Evolutionary conservation across 2,888 invertebrate genomes (phyloP), one percentile per base, ranked within the genome.

Genomic region (Epistrophe eligans): DNA sequence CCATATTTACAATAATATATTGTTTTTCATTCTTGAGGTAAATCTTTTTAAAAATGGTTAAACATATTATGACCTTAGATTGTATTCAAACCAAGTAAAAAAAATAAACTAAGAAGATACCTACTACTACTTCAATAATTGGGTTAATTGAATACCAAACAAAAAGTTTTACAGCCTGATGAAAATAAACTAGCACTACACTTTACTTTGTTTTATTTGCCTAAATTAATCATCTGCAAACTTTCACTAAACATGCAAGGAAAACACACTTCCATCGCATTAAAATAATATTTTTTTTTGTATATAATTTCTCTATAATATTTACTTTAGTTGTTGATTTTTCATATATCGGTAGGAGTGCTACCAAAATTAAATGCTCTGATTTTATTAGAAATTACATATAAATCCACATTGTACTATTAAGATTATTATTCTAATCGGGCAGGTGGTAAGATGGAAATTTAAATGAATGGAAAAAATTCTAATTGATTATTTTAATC

Each of bases 401-500:
- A 45, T n/a, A 45, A 24, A 45, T 45, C 45, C 45, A 45, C 45
- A 43, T n/a, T 15, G 43, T 15, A 2, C 15, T 43, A 43, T 43
- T 43, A 43, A 45, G 15, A n/a, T 45, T 45, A 45, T 45, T 45
- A 2, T 45, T 45, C n/a, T n/a, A n/a, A 45, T n/a, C n/a, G 8
- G 45, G 15, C 45, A 45, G 45, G 45, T 45, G 45, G 45, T 45
- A n/a, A n/a, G 45, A 15, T 2, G n/a, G n/a, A 45, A n/a, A 45
- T 45, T 45, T 45, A 45, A 45, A 45, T 15, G n/a, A 45, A 45
- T 45, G 7, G 13, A 8, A 45, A n/a, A 15, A n/a, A 45, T 45
- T 45, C 45, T 45, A n/a, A 45, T 45, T 43, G 43, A 43, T 43
- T 43, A 40, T 40, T 40, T n/a, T 45, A n/a, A 45, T 45, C n/a